Conservation (phyloP, 2,113 vertebrate species). For the Corythoichthys intestinalis region DNA sequence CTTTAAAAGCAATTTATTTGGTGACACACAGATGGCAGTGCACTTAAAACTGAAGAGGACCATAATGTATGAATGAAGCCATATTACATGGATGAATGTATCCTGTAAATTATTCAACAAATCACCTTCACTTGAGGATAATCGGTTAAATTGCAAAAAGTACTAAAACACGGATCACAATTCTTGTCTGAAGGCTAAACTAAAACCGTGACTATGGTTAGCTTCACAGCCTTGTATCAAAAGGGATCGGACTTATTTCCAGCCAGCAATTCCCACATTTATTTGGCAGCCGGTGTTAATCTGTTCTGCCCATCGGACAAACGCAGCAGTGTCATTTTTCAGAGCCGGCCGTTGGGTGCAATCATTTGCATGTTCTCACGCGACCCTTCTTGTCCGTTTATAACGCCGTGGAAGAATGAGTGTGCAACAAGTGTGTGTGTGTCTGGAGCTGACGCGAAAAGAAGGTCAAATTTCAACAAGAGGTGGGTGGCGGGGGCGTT, state of each 20-base stretch:
- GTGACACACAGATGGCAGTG: too few species aligned
- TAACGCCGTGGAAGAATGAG: background rate
- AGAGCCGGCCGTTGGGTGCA: slow-evolving; percentile 6
- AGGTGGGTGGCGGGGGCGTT: background rate
- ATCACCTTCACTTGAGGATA: too few species aligned
- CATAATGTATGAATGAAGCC: too few species aligned
- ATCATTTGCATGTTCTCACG: slow-evolving; percentile 49
- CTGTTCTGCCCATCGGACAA: slow-evolving; percentile 26
- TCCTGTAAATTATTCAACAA: too few species aligned
- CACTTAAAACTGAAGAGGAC: too few species aligned
- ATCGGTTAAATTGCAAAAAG: too few species aligned
- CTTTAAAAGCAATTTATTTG: too few species aligned
- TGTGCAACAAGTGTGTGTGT: background rate
- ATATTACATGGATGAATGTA: too few species aligned
- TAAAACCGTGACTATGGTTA: slow-evolving; percentile 5
- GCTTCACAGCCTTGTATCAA: slow-evolving; percentile 13
- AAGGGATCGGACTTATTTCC: slow-evolving; percentile 38
- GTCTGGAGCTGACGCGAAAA: background rate
- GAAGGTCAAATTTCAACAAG: background rate
- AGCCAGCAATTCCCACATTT: slow-evolving; percentile 28
- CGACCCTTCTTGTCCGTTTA: slow-evolving; percentile 18
- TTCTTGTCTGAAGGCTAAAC: background rate
- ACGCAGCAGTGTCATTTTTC: slow-evolving; percentile 21
- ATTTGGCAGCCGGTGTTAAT: slow-evolving; percentile 20
- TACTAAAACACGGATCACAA: background rate